phyloP scores from a whole-genome alignment of 1,140 invertebrate genomes.

The Phocides pigmalion region DNA sequence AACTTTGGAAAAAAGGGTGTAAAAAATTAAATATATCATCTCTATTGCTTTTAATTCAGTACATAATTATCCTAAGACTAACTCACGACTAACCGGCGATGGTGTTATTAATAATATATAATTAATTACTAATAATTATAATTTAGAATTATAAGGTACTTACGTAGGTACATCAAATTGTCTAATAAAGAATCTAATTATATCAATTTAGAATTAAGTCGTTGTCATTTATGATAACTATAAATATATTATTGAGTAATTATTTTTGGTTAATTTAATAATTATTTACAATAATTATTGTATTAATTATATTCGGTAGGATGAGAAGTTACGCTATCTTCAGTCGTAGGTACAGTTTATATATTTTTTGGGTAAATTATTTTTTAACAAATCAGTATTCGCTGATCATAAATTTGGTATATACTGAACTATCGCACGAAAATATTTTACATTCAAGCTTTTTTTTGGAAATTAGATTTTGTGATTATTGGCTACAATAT shows the following conservation, averaged over 20 bases:
- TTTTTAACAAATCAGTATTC: slow-evolving; percentile 33
- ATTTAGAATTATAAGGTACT: slow-evolving; percentile 40
- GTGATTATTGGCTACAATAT: slow-evolving; percentile 8
- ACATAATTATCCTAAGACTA: slow-evolving; percentile 41
- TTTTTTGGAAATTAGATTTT: neutral
- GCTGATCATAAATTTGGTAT: slow-evolving; percentile 47
- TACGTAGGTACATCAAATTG: slow-evolving; percentile 38
- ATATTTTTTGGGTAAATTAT: slow-evolving; percentile 18
- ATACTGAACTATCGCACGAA: neutral
- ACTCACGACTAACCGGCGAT: slow-evolving; percentile 40
- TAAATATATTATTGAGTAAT: slow-evolving; percentile 47
- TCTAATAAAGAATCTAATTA: slow-evolving; percentile 63
- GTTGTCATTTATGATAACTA: slow-evolving; percentile 71
- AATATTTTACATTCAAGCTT: slow-evolving; percentile 25
- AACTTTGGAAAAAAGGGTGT: slow-evolving; percentile 45
- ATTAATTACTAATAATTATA: slow-evolving; percentile 45
- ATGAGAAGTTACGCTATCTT: slow-evolving; percentile 45
- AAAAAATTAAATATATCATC: slow-evolving; percentile 45
- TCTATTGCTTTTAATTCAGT: slow-evolving; percentile 66
- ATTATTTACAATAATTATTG: slow-evolving; percentile 41
- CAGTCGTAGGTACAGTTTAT: slow-evolving; percentile 51
- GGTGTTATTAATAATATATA: slow-evolving; percentile 40
- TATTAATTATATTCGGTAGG: slow-evolving; percentile 39
- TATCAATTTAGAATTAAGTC: slow-evolving; percentile 81
- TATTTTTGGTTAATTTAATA: slow-evolving; percentile 28